phyloP scores from a whole-genome alignment of 2,888 invertebrate genomes.

The Cryptocheilus praepositus region DNA sequence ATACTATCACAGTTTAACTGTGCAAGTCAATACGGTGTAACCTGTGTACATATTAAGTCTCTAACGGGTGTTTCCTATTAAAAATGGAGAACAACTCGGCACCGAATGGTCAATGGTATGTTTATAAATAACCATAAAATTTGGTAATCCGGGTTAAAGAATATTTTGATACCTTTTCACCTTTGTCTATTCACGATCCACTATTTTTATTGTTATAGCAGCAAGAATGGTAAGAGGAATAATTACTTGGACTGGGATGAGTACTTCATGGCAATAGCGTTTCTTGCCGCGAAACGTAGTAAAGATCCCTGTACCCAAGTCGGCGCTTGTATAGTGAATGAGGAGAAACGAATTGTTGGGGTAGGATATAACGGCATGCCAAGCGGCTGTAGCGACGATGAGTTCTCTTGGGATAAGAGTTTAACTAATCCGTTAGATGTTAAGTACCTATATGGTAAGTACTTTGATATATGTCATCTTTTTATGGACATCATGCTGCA shows the following conservation, averaged over 20 bases:
- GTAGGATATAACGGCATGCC: conserved; percentile 99
- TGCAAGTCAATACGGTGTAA: too few relatives aligned
- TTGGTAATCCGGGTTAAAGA: too few relatives aligned
- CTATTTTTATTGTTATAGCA: too few relatives aligned
- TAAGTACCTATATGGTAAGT: conserved; percentile 90
- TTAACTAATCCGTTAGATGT: conserved; percentile 80
- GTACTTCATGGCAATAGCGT: conserved; percentile 96
- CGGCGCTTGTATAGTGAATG: conserved; percentile 95
- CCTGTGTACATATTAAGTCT: too few relatives aligned
- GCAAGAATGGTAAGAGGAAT: conserved; percentile 75
- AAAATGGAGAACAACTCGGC: too few relatives aligned
- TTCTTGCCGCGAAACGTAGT: conserved; percentile 93
- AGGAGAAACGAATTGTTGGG: conserved; percentile 91
- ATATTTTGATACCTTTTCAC: too few relatives aligned
- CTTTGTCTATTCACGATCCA: too few relatives aligned
- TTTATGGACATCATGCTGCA: too few relatives aligned
- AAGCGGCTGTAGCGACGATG: conserved; percentile 89
- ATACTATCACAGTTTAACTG: too few relatives aligned
- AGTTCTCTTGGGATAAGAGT: conserved; percentile 91
- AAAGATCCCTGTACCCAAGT: conserved; percentile 97
- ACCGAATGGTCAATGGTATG: too few relatives aligned
- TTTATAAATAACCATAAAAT: too few relatives aligned
- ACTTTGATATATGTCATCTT: background rate
- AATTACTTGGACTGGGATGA: conserved; percentile 92
- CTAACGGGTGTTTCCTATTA: too few relatives aligned